phyloP scores from a whole-genome alignment of 2,888 invertebrate genomes.

The Sinotaia quadrata region DNA sequence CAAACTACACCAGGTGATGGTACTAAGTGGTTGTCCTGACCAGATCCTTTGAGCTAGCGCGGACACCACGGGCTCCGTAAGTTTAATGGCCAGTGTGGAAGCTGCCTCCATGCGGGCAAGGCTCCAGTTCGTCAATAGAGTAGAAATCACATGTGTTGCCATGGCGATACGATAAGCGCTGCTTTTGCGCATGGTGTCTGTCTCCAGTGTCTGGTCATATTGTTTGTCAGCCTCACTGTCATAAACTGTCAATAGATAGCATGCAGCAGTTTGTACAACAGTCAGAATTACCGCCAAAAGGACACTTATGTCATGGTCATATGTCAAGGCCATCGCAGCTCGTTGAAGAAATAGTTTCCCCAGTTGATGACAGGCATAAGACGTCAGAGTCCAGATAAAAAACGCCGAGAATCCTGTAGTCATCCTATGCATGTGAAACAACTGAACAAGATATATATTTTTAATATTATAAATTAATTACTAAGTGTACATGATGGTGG shows the following conservation, averaged over 20 bases:
- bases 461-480: no score
- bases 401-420: slow-evolving; percentile 32
- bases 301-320: background rate
- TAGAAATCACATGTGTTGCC: slow-evolving; percentile 38
- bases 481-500: no score
- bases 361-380: slow-evolving; percentile 39
- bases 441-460: no score
- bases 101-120: slow-evolving; percentile 41
- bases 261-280: background rate
- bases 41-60: slow-evolving; percentile 40
- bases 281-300: background rate
- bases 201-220: no score
- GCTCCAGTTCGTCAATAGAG: slow-evolving; percentile 44
- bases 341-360: slow-evolving; percentile 20
- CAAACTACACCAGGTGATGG: slow-evolving; percentile 32
- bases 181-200: background rate
- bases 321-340: background rate
- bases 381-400: slow-evolving; percentile 41
- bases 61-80: slow-evolving; percentile 47
- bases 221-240: no score
- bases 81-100: slow-evolving; percentile 49
- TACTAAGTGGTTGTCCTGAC: slow-evolving; percentile 30
- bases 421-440: no score
- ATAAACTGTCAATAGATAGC: background rate
- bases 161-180: background rate